Conservation (phyloP, 2,113 vertebrate genomes). For the Onychostoma macrolepis region DNA sequence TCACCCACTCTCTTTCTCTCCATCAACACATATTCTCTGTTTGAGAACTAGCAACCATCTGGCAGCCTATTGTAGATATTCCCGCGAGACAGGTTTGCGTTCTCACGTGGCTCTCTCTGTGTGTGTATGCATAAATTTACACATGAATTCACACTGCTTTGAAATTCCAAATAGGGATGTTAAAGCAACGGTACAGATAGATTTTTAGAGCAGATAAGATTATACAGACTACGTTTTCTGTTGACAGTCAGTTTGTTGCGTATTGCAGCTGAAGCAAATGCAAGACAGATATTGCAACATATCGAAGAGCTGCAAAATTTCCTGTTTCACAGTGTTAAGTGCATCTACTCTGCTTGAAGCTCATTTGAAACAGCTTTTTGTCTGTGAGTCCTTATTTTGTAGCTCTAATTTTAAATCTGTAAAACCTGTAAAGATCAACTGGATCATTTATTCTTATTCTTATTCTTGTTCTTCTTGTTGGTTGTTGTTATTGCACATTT, state of each 20-base stretch:
- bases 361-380: not conserved
- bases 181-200: not conserved
- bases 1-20: constrained; percentile 22
- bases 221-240: not conserved
- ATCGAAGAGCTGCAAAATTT: not conserved
- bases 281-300: not conserved
- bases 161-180: not conserved
- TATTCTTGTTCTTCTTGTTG: not conserved
- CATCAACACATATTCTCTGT: constrained; percentile 2
- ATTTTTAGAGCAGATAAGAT: not conserved
- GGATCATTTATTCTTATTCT: not conserved
- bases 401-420: not conserved
- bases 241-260: not conserved
- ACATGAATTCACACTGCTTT: constrained; percentile 9
- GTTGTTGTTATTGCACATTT: not conserved
- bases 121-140: constrained; percentile 1
- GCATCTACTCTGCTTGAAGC: not conserved
- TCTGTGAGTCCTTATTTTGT: constrained; percentile 1
- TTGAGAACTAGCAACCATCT: constrained; percentile 35
- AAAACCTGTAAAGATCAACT: not conserved
- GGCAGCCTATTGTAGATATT: constrained; percentile 13
- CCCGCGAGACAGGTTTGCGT: not conserved
- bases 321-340: not conserved
- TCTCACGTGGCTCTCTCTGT: not conserved
- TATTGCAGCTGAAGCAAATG: not conserved